Evolutionary conservation across 2,888 invertebrate genomes (phyloP).

Genomic region (Saturnia japonica): DNA sequence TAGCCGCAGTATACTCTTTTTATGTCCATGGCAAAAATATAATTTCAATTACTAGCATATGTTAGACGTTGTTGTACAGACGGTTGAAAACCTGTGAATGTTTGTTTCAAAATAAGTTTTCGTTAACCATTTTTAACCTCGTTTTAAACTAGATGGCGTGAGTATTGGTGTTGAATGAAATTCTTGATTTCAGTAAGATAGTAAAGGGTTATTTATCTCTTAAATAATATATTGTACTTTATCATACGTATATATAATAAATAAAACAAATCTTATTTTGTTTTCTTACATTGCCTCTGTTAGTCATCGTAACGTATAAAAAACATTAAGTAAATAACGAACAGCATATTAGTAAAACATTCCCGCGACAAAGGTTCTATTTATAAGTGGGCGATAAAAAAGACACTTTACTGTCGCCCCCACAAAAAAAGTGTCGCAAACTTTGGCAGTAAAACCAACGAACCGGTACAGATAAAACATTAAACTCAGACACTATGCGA

Average conservation of each 20-base stretch:
- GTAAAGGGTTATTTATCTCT: too few relatives aligned
- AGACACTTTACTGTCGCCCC: slow-evolving; percentile 55
- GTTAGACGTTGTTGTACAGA: too few relatives aligned
- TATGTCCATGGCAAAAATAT: not conserved
- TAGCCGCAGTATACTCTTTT: slow-evolving; percentile 65
- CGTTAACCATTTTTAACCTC: not conserved
- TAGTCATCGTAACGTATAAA: not conserved
- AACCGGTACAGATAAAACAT: slow-evolving; percentile 73
- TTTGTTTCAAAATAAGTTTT: not conserved
- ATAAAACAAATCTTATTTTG: too few relatives aligned
- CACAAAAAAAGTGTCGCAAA: slow-evolving; percentile 55
- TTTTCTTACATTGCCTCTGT: not conserved
- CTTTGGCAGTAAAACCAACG: slow-evolving; percentile 72
- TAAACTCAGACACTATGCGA: slow-evolving; percentile 41
- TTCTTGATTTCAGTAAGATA: too few relatives aligned
- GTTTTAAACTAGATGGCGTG: not conserved
- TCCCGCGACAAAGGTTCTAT: slow-evolving; percentile 33
- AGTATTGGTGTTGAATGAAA: not conserved
- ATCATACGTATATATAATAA: too few relatives aligned
- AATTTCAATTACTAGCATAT: too few relatives aligned
- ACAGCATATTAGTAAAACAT: slow-evolving; percentile 21
- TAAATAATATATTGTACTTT: too few relatives aligned
- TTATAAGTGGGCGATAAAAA: slow-evolving; percentile 45
- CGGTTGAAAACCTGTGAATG: not conserved
- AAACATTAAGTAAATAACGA: not conserved